Conservation (phyloP, 1,140 invertebrate species). For the Phenacoccus solenopsis region DNA sequence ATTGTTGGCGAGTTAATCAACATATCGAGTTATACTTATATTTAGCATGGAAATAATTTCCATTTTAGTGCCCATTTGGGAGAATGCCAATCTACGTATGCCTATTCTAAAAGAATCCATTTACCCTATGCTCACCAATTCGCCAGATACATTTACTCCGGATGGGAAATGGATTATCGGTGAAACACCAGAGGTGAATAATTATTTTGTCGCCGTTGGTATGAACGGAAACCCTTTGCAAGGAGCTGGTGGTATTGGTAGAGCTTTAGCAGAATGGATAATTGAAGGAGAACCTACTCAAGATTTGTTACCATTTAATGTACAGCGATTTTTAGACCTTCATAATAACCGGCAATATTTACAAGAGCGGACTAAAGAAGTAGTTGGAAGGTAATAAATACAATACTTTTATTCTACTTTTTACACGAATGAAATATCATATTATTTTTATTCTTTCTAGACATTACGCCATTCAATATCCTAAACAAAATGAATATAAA, state of each 20-base stretch:
- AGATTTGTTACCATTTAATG: constrained; percentile 50
- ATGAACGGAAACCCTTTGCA: constrained; percentile 52
- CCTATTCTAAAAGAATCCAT: constrained; percentile 44
- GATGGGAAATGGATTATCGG: constrained; percentile 55
- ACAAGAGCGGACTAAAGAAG: constrained; percentile 55
- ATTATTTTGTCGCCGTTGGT: constrained; percentile 70
- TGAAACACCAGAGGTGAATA: constrained; percentile 55
- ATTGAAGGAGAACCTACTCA: constrained; percentile 50
- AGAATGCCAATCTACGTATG: constrained; percentile 50
- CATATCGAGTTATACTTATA: background rate
- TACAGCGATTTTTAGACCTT: constrained; percentile 63
- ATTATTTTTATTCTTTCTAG: constrained; percentile 26
- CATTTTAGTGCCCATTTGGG: constrained; percentile 37
- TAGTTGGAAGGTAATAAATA: constrained; percentile 50
- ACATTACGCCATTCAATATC: constrained; percentile 50
- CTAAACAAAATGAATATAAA: constrained; percentile 47
- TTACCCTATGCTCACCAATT: constrained; percentile 46
- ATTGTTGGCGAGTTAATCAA: background rate
- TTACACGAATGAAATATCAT: no score
- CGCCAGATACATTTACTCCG: constrained; percentile 67
- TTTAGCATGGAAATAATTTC: background rate
- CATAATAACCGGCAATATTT: constrained; percentile 69
- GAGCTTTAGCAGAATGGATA: constrained; percentile 60
- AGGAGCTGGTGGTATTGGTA: constrained; percentile 60
- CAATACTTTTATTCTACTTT: no score